These are phyloP conservation scores for Cartodere bifasciata DNA, from an alignment of 2,888 invertebrate genomes.

Conservation along the genomic window DNA sequence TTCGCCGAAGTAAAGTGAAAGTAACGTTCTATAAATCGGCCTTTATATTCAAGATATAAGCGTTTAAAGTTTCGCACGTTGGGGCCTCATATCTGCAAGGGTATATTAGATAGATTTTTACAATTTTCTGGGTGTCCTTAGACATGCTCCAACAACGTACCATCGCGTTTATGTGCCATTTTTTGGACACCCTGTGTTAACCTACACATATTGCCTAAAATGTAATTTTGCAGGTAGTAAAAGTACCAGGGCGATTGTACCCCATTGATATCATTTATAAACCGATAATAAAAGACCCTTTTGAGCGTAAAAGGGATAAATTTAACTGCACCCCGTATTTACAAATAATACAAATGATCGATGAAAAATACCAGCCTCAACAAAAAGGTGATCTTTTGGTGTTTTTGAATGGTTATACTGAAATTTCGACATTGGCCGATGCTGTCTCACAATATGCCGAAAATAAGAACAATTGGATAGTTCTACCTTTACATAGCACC, in stretches of 20 bases:
- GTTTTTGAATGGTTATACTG: constrained; percentile 89
- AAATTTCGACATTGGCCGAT: constrained; percentile 78
- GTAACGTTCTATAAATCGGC: too few relatives aligned
- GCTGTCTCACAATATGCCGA: constrained; percentile 72
- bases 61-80: too few relatives aligned
- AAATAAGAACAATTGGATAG: constrained; percentile 77
- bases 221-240: constrained; percentile 15
- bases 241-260: constrained; percentile 90
- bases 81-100: too few relatives aligned
- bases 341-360: constrained; percentile 83
- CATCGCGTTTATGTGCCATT: too few relatives aligned
- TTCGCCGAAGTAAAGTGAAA: too few relatives aligned
- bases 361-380: constrained; percentile 63
- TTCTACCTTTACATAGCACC: constrained; percentile 85
- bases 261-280: constrained; percentile 84
- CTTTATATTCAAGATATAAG: too few relatives aligned
- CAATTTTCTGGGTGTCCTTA: too few relatives aligned
- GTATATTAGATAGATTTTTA: too few relatives aligned
- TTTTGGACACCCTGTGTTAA: too few relatives aligned
- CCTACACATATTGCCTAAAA: constrained; percentile 38
- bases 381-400: constrained; percentile 77
- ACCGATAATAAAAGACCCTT: constrained; percentile 50
- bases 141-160: too few relatives aligned
- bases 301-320: constrained; percentile 50
- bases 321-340: constrained; percentile 91